Percentiles rank a stretch among this genome's conserved stretches.
These are phyloP conservation scores for Pipra filicauda DNA, from an alignment of 2,113 vertebrate species.

Conservation along the genomic window DNA sequence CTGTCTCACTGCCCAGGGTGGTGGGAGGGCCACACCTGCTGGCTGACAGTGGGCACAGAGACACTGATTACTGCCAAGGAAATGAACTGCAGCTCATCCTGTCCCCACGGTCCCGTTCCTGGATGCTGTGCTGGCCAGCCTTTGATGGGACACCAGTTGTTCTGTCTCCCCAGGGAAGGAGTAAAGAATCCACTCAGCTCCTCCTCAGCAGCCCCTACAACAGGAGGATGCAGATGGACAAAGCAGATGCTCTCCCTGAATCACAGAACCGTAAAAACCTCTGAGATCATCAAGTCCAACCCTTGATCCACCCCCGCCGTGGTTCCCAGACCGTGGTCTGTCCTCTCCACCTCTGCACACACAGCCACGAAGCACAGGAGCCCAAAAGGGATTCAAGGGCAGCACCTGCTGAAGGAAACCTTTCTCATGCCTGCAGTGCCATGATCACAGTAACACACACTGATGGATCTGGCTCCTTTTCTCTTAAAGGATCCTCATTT, in stretches of 20 bases:
- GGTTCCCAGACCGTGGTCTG: background rate
- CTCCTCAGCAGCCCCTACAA: background rate
- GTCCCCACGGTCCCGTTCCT: background rate
- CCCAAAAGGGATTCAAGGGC: background rate
- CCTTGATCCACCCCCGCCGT: too few relatives aligned
- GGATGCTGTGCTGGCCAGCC: background rate
- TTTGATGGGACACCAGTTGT: background rate
- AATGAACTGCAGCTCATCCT: rapidly evolving
- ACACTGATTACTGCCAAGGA: background rate
- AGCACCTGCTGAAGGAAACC: background rate
- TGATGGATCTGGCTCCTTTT: background rate
- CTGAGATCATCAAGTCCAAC: too few relatives aligned
- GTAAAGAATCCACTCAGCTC: background rate
- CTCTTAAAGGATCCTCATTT: background rate
- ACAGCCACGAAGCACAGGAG: background rate
- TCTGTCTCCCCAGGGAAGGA: background rate
- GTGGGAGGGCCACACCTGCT: background rate
- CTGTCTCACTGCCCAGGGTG: background rate
- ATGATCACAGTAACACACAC: background rate
- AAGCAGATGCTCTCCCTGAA: background rate
- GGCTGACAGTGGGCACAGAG: background rate
- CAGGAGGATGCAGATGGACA: background rate
- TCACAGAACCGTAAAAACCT: too few relatives aligned
- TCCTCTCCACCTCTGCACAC: background rate
- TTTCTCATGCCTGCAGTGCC: background rate